Evolutionary conservation across 2,888 invertebrate genomes (phyloP).

Genomic region (Cantharis rustica): DNA sequence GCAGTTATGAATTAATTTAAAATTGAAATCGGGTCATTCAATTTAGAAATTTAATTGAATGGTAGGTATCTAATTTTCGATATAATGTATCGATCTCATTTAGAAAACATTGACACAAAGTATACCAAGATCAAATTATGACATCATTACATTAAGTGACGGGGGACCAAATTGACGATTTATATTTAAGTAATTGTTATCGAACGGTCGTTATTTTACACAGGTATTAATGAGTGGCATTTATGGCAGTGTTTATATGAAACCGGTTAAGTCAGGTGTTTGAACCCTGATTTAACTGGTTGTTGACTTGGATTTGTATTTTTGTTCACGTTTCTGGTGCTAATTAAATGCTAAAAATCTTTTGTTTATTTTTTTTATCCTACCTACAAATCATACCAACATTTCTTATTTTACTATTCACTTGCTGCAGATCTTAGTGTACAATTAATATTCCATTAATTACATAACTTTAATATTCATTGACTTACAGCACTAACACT

Average conservation of each 20-base stretch:
- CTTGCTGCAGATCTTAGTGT: neutral
- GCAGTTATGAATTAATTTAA: neutral
- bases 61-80: slow-evolving; percentile 10
- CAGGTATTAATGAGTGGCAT: slow-evolving; percentile 39
- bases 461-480: neutral
- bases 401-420: neutral
- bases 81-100: slow-evolving; percentile 8
- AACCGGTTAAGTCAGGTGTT: slow-evolving; percentile 37
- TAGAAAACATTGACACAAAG: slow-evolving; percentile 18
- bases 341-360: slow-evolving; percentile 27
- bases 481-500: neutral
- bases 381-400: neutral
- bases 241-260: slow-evolving; percentile 37
- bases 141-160: slow-evolving; percentile 31
- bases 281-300: slow-evolving; percentile 33
- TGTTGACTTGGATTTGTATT: slow-evolving; percentile 34
- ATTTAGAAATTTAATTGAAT: slow-evolving; percentile 12
- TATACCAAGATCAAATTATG: slow-evolving; percentile 28
- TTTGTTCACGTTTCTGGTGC: slow-evolving; percentile 30
- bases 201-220: slow-evolving; percentile 37
- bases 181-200: slow-evolving; percentile 40
- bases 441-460: neutral
- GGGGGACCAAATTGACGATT: slow-evolving; percentile 28
- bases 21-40: slow-evolving; percentile 12
- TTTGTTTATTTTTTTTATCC: slow-evolving; percentile 15